These are phyloP conservation scores for Drosophila nigrodunni DNA, from an alignment of 1,140 invertebrate genomes.

Conservation along the genomic window DNA sequence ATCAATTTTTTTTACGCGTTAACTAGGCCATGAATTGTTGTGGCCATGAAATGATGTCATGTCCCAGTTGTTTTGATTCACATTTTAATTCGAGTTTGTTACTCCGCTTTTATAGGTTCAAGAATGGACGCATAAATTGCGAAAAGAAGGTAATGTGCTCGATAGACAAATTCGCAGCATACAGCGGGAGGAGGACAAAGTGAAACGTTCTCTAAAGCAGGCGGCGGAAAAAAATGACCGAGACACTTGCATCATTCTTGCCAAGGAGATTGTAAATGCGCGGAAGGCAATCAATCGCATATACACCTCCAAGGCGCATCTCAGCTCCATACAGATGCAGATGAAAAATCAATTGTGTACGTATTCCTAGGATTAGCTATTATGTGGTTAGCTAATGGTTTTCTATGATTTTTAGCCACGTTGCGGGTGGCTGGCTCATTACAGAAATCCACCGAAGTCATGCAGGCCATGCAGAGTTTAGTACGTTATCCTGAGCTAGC, in stretches of 20 bases:
- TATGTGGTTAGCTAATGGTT: not conserved
- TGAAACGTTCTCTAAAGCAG: constrained; percentile 96
- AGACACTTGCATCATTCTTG: constrained; percentile 96
- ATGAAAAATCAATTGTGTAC: constrained; percentile 99
- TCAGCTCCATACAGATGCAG: constrained; percentile 98
- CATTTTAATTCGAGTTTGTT: not conserved
- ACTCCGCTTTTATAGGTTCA: constrained; percentile 89
- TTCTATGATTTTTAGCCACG: constrained; percentile 87
- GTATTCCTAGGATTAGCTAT: constrained; percentile 30
- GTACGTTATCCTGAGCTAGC: constrained; percentile 96
- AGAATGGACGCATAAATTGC: constrained; percentile 96
- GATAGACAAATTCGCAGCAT: constrained; percentile 98
- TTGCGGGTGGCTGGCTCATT: constrained; percentile 95
- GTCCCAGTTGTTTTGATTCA: constrained; percentile 54
- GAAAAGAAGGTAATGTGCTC: constrained; percentile 96
- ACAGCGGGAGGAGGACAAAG: constrained; percentile 98
- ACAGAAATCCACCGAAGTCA: constrained; percentile 96
- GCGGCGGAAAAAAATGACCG: constrained; percentile 98
- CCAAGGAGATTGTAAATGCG: constrained; percentile 97
- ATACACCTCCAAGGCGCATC: constrained; percentile 97
- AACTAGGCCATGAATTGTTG: constrained; percentile 26
- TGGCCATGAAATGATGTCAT: constrained; percentile 68
- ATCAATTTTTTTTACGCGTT: constrained; percentile 20
- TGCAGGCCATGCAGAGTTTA: constrained; percentile 98
- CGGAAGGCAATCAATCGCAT: constrained; percentile 96